These are phyloP conservation scores for Lepisosteus osseus DNA, from an alignment of 2,113 vertebrate species.

Conservation along the genomic window DNA sequence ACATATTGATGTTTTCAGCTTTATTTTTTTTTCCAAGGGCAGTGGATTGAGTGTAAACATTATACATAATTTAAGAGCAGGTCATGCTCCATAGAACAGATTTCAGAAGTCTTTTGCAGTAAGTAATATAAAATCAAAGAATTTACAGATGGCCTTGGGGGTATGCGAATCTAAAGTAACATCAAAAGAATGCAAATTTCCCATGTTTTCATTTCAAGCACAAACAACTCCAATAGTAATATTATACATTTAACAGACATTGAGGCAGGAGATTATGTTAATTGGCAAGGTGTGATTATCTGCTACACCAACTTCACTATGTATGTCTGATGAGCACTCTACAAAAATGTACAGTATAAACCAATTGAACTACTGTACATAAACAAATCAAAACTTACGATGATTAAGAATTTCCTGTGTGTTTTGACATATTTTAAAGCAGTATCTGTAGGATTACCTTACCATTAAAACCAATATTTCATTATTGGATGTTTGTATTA, in stretches of 20 bases:
- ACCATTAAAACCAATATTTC: too few species aligned
- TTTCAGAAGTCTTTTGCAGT: constrained; percentile 15
- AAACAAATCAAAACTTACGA: too few species aligned
- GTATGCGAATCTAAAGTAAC: constrained; percentile 18
- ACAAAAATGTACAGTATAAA: too few species aligned
- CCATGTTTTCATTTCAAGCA: background rate
- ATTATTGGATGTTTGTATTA: too few species aligned
- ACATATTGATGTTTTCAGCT: background rate
- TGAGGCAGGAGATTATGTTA: constrained; percentile 4
- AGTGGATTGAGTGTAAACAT: background rate
- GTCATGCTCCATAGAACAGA: constrained; percentile 19
- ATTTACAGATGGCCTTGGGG: constrained; percentile 17
- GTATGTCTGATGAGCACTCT: too few species aligned
- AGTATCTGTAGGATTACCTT: too few species aligned
- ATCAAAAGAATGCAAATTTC: constrained; percentile 30
- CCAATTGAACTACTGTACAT: too few species aligned
- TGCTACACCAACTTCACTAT: background rate
- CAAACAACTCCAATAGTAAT: constrained; percentile 20
- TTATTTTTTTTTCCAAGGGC: too few species aligned
- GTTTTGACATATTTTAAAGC: too few species aligned
- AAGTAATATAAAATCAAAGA: constrained; percentile 23
- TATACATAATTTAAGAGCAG: constrained; percentile 23
- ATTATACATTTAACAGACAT: constrained; percentile 9
- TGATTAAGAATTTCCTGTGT: too few species aligned
- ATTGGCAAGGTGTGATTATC: constrained; percentile 21